Evolutionary conservation across 2,797 vertebrate species (phyloP), one percentile per base, ranked within the genome.

Genomic region (Margarornis squamiger): DNA sequence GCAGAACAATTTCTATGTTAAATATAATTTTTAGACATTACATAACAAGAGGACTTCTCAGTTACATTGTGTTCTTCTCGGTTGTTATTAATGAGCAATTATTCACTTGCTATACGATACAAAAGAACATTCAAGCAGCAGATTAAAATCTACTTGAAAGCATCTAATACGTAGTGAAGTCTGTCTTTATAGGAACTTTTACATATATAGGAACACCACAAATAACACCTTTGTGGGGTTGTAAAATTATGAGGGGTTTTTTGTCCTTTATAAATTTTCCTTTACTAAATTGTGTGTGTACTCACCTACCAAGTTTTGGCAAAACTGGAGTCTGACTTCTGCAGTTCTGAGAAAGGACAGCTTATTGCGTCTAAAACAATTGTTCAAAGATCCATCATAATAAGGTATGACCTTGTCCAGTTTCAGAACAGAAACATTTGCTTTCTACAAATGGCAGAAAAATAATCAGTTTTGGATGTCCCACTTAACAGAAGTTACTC

Each of bases 41-140:
- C 21, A 41, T 89, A 91, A 51, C 55, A 86, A 74, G 52, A 74
- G 15, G 61, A 77, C 16, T 78, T 93, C 78, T 92, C 82, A 68
- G 75, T 77, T 91, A 94, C 82, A 88, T 95, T 90, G 87, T 92
- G 68, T 95, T 92, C 89, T 87, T 76, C 59, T 85, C 87, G 51
- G 2, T 65, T 93, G 48, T 58, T 74, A 71, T 87, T 92, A 91
- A 94, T 74, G 45, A 95, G 14, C 58, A 82, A 72, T 92, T 94
- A 91, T 63, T 92, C 55, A 79, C 14, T 91, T 93, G 38, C n/a
- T 79, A 57, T 82, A 59, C 12, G 63, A 85, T 62, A 45, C 67
- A 92, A 92, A 93, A 36, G 49, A 92, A 92, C 14, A 68, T 57
- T 68, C 48, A 80, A 54, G n/a, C 26, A 46, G 12, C 26, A 83